phyloP scores from a whole-genome alignment of 1,140 invertebrate species.

The Heliconius himera region DNA sequence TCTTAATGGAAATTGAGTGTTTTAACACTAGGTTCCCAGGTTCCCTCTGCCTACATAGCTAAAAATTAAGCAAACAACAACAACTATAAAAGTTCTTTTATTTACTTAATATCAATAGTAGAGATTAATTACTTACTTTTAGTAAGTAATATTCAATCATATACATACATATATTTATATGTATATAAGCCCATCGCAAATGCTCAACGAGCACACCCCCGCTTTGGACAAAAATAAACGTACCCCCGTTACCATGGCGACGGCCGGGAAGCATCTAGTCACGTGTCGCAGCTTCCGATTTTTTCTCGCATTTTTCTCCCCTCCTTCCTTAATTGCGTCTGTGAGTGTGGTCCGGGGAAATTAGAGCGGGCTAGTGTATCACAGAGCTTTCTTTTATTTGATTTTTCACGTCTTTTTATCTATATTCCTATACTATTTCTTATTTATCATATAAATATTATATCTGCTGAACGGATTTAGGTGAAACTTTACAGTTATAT shows the following conservation, averaged over 20 bases:
- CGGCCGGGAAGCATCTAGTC: conserved; percentile 75
- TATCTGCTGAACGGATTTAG: too few species aligned
- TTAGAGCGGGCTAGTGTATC: conserved; percentile 65
- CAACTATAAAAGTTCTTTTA: not conserved
- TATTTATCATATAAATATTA: too few species aligned
- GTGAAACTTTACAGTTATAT: too few species aligned
- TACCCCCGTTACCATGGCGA: conserved; percentile 65
- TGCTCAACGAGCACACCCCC: conserved; percentile 5
- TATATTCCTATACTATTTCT: too few species aligned
- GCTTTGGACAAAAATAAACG: conserved; percentile 38
- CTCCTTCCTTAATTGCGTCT: conserved; percentile 77
- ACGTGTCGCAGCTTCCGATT: conserved; percentile 77
- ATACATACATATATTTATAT: not conserved
- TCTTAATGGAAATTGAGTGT: too few species aligned
- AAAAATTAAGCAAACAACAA: not conserved
- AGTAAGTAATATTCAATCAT: too few species aligned
- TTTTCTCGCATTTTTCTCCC: conserved; percentile 73
- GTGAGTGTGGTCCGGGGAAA: conserved; percentile 79
- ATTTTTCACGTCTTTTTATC: not conserved
- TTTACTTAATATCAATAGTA: not conserved
- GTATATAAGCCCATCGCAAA: not conserved
- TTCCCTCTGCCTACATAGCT: too few species aligned
- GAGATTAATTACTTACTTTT: not conserved
- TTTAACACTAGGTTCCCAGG: too few species aligned
- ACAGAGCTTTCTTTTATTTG: conserved; percentile 50